Conservation (phyloP, 2,797 vertebrate genomes). For the Garrulus glandarius region DNA sequence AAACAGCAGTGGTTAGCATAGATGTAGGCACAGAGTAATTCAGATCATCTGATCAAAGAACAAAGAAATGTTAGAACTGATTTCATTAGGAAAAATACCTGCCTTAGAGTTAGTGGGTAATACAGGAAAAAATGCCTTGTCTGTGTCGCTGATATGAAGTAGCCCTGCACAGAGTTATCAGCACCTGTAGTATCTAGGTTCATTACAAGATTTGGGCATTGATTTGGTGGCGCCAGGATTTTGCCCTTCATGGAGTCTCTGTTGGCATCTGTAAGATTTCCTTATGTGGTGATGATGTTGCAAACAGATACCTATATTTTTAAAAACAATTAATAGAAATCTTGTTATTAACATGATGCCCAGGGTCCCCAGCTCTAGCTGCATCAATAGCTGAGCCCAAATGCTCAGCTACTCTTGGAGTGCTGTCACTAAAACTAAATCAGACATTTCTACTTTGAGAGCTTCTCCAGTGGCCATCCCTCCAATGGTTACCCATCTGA, state of each 20-base stretch:
- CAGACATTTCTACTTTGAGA: background rate
- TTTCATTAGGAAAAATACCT: conserved; percentile 21
- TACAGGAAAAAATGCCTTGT: background rate
- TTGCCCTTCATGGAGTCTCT: background rate
- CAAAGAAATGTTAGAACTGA: background rate
- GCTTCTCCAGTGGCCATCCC: background rate
- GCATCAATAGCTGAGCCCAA: background rate
- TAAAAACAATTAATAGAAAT: background rate
- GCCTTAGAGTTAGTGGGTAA: background rate
- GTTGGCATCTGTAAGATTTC: background rate
- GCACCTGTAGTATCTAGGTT: background rate
- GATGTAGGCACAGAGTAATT: background rate
- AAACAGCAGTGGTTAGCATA: background rate
- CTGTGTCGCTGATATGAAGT: background rate
- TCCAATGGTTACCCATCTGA: background rate
- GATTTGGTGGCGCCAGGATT: background rate
- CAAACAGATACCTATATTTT: background rate
- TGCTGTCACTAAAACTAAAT: background rate
- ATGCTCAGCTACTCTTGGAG: background rate
- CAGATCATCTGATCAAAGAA: background rate
- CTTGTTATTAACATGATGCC: background rate
- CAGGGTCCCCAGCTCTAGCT: background rate
- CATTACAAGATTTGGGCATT: background rate
- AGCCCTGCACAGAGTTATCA: background rate
- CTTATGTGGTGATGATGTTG: background rate